Percentiles rank a stretch among this genome's conserved stretches.
Evolutionary conservation across 2,113 vertebrate genomes (phyloP).

Genomic region (Microtus pennsylvanicus): DNA sequence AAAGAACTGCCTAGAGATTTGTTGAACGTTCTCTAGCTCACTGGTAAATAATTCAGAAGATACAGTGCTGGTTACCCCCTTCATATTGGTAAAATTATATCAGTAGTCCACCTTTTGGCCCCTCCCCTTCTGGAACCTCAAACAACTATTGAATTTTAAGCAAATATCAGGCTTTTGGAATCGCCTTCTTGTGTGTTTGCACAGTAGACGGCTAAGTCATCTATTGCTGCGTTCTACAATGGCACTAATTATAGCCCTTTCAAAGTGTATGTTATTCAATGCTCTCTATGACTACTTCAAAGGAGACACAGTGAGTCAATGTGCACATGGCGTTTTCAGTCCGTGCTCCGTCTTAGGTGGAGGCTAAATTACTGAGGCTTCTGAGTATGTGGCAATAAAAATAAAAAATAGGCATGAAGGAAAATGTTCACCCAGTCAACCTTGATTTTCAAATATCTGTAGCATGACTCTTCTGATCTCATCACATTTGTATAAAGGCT

Average conservation of each 20-base stretch:
- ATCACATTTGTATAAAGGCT: background rate
- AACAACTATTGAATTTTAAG: constrained; percentile 50
- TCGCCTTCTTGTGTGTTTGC: constrained; percentile 54
- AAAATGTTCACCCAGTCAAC: background rate
- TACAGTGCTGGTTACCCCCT: constrained; percentile 26
- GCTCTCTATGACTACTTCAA: constrained; percentile 63
- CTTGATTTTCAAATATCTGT: constrained; percentile 36
- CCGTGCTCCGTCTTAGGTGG: background rate
- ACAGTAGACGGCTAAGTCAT: constrained; percentile 65
- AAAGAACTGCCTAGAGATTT: background rate
- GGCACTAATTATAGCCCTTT: constrained; percentile 68
- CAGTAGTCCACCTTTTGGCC: background rate
- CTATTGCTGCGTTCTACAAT: constrained; percentile 56
- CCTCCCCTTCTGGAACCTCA: background rate
- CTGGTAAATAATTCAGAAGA: constrained; percentile 52
- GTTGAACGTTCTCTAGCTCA: constrained; percentile 12
- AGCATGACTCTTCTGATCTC: background rate
- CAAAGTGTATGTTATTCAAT: constrained; percentile 52
- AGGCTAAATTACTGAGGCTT: constrained; percentile 36
- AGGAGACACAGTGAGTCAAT: constrained; percentile 54
- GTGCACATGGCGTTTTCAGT: constrained; percentile 15
- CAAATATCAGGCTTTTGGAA: constrained; percentile 59
- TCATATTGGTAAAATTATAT: background rate
- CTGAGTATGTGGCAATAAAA: background rate
- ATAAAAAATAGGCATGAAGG: background rate